These are phyloP conservation scores for Limosa lapponica DNA, from an alignment of 2,797 vertebrate genomes.

Conservation along the genomic window DNA sequence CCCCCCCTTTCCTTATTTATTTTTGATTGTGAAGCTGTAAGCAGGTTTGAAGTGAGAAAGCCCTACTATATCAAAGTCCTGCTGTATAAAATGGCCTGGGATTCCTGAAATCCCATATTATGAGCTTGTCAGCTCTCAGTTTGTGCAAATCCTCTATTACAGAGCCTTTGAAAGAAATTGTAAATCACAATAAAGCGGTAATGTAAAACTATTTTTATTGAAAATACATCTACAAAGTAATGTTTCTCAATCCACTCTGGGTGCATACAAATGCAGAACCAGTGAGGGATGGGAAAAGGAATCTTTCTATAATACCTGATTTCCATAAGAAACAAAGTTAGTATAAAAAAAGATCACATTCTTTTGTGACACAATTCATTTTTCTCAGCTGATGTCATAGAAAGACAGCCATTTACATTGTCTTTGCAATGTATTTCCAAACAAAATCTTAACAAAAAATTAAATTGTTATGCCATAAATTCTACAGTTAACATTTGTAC, in stretches of 20 bases:
- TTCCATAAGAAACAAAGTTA: constrained; percentile 79
- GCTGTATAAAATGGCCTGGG: not conserved
- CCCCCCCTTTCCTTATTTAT: not conserved
- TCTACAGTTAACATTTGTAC: constrained; percentile 79
- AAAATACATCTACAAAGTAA: constrained; percentile 85
- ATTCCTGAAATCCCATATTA: not conserved
- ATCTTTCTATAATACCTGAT: constrained; percentile 73
- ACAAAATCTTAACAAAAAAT: constrained; percentile 58
- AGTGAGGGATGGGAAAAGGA: constrained; percentile 47
- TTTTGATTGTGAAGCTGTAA: not conserved
- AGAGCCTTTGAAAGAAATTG: constrained; percentile 25
- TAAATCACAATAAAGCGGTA: constrained; percentile 18
- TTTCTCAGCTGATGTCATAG: constrained; percentile 60
- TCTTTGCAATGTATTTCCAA: constrained; percentile 73
- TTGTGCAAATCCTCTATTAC: not conserved
- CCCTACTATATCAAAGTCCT: not conserved
- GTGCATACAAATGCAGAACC: constrained; percentile 64
- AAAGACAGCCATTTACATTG: constrained; percentile 68
- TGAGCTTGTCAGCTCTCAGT: not conserved
- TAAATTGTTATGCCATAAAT: constrained; percentile 67
- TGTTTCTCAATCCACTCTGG: constrained; percentile 68
- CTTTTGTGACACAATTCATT: constrained; percentile 60
- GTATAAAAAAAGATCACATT: constrained; percentile 74
- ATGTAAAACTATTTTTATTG: constrained; percentile 87
- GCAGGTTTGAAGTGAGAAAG: not conserved